phyloP scores from a whole-genome alignment of 2,888 invertebrate species.

The Tortrix viridana region DNA sequence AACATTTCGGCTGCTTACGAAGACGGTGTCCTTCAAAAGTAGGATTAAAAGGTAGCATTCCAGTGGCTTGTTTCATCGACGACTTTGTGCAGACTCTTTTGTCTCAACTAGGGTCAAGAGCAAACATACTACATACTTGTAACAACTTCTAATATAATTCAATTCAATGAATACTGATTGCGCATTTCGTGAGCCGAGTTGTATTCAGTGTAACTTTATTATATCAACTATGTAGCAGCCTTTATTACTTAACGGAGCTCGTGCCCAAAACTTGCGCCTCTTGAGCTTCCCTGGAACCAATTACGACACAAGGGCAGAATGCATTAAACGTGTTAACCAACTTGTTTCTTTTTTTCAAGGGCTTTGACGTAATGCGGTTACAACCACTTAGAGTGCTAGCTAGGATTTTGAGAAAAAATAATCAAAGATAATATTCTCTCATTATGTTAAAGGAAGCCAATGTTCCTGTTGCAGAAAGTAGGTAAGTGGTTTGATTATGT shows the following conservation, averaged over 20 bases:
- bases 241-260: conserved; percentile 56
- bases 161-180: conserved; percentile 3
- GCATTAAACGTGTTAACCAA: conserved; percentile 9
- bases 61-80: too few species aligned
- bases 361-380: background rate
- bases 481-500: too few species aligned
- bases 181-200: conserved; percentile 30
- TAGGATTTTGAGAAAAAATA: background rate
- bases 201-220: conserved; percentile 46
- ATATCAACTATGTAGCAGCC: conserved; percentile 52
- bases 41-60: too few species aligned
- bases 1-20: too few species aligned
- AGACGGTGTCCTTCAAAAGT: too few species aligned
- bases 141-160: background rate
- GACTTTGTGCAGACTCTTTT: too few species aligned
- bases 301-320: conserved; percentile 11
- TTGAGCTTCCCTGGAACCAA: conserved; percentile 43
- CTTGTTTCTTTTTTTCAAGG: background rate
- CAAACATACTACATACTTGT: too few species aligned
- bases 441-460: too few species aligned
- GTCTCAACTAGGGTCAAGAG: too few species aligned
- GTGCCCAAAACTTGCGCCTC: conserved; percentile 52
- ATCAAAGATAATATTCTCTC: too few species aligned
- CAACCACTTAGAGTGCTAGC: too few species aligned
- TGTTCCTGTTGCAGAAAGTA: too few species aligned